A percentile compares a stretch with the other conserved stretches of the same genome.
Evolutionary conservation across 2,888 invertebrate species (phyloP).

Genomic region (Microplitis manilae): DNA sequence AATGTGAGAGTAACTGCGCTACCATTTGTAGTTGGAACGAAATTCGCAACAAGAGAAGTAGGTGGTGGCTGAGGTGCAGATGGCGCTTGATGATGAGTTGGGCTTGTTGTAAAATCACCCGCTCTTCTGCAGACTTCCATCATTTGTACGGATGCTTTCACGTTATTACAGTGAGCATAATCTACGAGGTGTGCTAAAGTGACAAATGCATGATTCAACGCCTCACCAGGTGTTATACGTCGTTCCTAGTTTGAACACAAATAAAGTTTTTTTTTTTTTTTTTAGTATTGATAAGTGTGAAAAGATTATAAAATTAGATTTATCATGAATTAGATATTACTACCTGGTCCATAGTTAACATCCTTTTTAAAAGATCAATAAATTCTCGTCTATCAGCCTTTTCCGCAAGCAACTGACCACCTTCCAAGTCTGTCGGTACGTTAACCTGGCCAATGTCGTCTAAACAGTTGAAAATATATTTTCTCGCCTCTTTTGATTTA

Average conservation of each 20-base stretch:
- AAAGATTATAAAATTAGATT: not conserved
- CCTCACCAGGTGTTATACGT: slow-evolving; percentile 95
- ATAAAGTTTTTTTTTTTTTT: not conserved
- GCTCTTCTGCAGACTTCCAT: slow-evolving; percentile 85
- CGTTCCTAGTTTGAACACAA: slow-evolving; percentile 79
- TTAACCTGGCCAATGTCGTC: slow-evolving; percentile 99
- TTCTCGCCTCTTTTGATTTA: slow-evolving; percentile 98
- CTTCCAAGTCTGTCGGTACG: slow-evolving; percentile 97
- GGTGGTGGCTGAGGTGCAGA: slow-evolving; percentile 72
- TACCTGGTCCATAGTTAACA: slow-evolving; percentile 98
- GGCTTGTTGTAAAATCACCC: slow-evolving; percentile 71
- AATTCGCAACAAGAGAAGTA: slow-evolving; percentile 81
- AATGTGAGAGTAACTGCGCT: slow-evolving; percentile 92
- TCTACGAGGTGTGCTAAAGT: slow-evolving; percentile 94
- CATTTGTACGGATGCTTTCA: slow-evolving; percentile 97
- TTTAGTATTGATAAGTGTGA: slow-evolving; percentile 3
- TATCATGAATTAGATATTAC: slow-evolving; percentile 71
- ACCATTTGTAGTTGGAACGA: slow-evolving; percentile 84
- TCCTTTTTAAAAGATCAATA: slow-evolving; percentile 96
- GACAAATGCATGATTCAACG: slow-evolving; percentile 95
- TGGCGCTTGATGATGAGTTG: slow-evolving; percentile 75
- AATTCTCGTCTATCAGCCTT: slow-evolving; percentile 98
- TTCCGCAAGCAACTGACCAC: slow-evolving; percentile 95
- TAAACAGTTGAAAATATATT: slow-evolving; percentile 99
- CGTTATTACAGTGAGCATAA: slow-evolving; percentile 97